Evolutionary conservation across 2,888 invertebrate genomes (phyloP).

Genomic region (Eudemis profundana): DNA sequence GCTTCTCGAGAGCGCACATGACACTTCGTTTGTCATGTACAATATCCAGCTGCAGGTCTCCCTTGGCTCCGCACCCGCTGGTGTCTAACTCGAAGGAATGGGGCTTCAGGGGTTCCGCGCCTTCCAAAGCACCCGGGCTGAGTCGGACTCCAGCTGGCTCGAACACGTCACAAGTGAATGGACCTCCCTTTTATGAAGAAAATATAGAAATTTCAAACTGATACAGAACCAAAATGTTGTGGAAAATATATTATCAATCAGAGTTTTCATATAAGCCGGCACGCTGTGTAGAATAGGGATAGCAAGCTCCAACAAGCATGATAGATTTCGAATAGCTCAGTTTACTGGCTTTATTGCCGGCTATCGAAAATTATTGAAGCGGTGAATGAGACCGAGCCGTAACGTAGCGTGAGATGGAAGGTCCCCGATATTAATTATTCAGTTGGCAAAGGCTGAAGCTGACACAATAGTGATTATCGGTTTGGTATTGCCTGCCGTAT

Average conservation of each 20-base stretch:
- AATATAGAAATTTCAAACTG: too few relatives aligned
- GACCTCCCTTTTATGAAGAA: slow-evolving; percentile 89
- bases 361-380: background rate
- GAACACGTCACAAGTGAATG: slow-evolving; percentile 98
- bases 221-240: too few relatives aligned
- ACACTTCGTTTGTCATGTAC: slow-evolving; percentile 95
- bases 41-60: slow-evolving; percentile 95
- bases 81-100: slow-evolving; percentile 92
- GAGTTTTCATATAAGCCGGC: too few relatives aligned
- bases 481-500: background rate
- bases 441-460: background rate
- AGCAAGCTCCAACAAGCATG: too few relatives aligned
- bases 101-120: slow-evolving; percentile 93
- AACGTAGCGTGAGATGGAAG: too few relatives aligned
- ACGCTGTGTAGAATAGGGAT: background rate
- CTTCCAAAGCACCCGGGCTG: slow-evolving; percentile 88
- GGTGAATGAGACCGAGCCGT: background rate
- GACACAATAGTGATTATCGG: background rate
- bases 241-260: too few relatives aligned
- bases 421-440: background rate
- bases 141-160: slow-evolving; percentile 96
- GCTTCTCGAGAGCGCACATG: slow-evolving; percentile 92
- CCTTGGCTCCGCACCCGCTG: slow-evolving; percentile 88
- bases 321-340: background rate
- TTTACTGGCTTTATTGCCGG: background rate